These are phyloP conservation scores for Bombus terrestris DNA, from an alignment of 1,140 invertebrate species.

Conservation along the genomic window DNA sequence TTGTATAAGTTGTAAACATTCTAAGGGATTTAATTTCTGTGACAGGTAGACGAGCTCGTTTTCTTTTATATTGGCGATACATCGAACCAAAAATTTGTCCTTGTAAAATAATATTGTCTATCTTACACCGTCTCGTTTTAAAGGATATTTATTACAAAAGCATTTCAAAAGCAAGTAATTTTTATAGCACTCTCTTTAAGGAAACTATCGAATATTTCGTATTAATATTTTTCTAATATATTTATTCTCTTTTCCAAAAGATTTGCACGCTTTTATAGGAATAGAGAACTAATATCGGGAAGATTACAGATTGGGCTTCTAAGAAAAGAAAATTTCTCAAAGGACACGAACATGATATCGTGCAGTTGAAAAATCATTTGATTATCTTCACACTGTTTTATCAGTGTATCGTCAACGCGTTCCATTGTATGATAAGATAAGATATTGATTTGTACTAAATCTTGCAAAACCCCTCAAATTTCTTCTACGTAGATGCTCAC, in stretches of 20 bases:
- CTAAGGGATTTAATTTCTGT: not conserved
- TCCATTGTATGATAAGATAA: not conserved
- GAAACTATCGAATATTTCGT: not conserved
- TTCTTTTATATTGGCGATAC: not conserved
- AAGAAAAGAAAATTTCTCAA: not conserved
- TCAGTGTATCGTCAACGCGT: not conserved
- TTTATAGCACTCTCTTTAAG: not conserved
- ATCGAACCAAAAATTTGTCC: slow-evolving; percentile 19
- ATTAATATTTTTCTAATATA: not conserved
- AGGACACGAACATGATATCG: not conserved
- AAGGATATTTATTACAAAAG: not conserved
- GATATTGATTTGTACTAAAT: not conserved
- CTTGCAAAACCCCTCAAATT: not conserved
- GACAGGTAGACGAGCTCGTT: slow-evolving; percentile 30
- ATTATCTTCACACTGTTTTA: not conserved
- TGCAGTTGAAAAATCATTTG: not conserved
- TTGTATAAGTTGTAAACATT: slow-evolving; percentile 27
- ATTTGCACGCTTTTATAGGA: not conserved
- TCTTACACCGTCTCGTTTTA: not conserved
- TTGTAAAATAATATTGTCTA: not conserved
- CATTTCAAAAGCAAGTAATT: not conserved
- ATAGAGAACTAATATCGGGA: not conserved
- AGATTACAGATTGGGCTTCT: not conserved
- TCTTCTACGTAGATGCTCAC: not conserved
- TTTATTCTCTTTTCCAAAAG: not conserved